Percentiles rank a stretch among this genome's conserved stretches.
phyloP scores from a whole-genome alignment of 2,888 invertebrate species.

The Eurytoma adleriae region DNA sequence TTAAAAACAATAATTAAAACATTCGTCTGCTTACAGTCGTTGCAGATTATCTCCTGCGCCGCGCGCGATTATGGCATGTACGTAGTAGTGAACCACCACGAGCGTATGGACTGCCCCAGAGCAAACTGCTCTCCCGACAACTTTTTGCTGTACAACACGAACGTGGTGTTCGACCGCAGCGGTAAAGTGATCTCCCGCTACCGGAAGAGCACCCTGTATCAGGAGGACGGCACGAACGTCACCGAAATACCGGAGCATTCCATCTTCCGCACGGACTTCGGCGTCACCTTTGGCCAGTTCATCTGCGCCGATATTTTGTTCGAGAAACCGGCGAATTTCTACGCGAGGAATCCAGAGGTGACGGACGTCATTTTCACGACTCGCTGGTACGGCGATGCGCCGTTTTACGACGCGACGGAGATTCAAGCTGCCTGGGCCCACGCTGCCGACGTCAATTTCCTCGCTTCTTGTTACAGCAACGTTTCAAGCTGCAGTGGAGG shows the following conservation, averaged over 20 bases:
- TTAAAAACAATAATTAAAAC: no score
- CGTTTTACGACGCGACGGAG: constrained; percentile 76
- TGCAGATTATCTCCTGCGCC: constrained; percentile 75
- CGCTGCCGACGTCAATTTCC: constrained; percentile 75
- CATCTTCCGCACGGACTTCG: constrained; percentile 78
- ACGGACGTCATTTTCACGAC: constrained; percentile 77
- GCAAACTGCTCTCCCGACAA: constrained; percentile 68
- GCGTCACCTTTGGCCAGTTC: constrained; percentile 78
- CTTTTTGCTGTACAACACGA: constrained; percentile 76
- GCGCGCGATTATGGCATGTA: constrained; percentile 75
- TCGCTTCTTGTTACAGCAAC: constrained; percentile 77
- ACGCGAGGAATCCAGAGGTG: constrained; percentile 74
- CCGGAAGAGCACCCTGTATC: constrained; percentile 77
- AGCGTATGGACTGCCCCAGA: constrained; percentile 65
- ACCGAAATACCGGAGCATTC: constrained; percentile 69
- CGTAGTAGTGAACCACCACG: constrained; percentile 77
- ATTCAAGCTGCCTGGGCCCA: constrained; percentile 77
- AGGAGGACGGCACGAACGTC: constrained; percentile 73
- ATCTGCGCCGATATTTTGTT: constrained; percentile 80
- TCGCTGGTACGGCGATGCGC: constrained; percentile 79
- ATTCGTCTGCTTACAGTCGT: no score
- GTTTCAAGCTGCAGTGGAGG: constrained; percentile 67
- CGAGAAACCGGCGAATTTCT: constrained; percentile 74
- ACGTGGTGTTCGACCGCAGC: constrained; percentile 77
- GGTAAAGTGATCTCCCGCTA: constrained; percentile 78